phyloP scores from a whole-genome alignment of 2,888 invertebrate species.

The Beris chalybata region DNA sequence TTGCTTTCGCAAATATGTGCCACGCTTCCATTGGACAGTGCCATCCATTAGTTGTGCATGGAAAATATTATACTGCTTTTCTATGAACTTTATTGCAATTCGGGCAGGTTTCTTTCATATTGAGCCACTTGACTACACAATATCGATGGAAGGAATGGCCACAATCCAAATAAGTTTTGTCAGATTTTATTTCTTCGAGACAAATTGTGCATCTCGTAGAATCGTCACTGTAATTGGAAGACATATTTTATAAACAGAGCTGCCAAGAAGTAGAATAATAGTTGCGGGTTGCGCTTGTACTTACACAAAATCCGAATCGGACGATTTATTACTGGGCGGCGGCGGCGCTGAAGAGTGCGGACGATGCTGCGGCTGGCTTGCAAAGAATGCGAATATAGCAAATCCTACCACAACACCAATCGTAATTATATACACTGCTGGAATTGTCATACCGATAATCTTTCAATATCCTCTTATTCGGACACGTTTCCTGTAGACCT shows the following conservation, averaged over 20 bases:
- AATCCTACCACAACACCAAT: slow-evolving; percentile 30
- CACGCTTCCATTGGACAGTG: no score
- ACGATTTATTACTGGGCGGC: background rate
- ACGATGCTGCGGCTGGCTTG: background rate
- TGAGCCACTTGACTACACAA: slow-evolving; percentile 15
- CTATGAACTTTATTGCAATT: slow-evolving; percentile 12
- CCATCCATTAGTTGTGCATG: no score
- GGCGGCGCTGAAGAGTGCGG: no score
- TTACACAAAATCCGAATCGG: slow-evolving; percentile 13
- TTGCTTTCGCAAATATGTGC: no score
- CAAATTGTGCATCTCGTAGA: slow-evolving; percentile 17
- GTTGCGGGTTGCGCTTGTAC: background rate
- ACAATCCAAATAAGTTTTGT: slow-evolving; percentile 15
- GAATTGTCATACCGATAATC: slow-evolving; percentile 17
- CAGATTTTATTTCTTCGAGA: background rate
- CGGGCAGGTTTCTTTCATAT: slow-evolving; percentile 4
- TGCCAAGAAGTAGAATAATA: no score
- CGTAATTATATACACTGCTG: slow-evolving; percentile 22
- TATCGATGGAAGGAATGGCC: slow-evolving; percentile 15
- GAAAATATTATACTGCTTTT: no score
- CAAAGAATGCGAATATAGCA: slow-evolving; percentile 21
- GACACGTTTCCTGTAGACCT: no score
- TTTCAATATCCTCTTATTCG: no score
- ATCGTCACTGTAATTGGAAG: slow-evolving; percentile 5
- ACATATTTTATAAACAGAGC: no score